Conservation (phyloP, 2,113 vertebrate genomes). For the Aptenodytes patagonicus region DNA sequence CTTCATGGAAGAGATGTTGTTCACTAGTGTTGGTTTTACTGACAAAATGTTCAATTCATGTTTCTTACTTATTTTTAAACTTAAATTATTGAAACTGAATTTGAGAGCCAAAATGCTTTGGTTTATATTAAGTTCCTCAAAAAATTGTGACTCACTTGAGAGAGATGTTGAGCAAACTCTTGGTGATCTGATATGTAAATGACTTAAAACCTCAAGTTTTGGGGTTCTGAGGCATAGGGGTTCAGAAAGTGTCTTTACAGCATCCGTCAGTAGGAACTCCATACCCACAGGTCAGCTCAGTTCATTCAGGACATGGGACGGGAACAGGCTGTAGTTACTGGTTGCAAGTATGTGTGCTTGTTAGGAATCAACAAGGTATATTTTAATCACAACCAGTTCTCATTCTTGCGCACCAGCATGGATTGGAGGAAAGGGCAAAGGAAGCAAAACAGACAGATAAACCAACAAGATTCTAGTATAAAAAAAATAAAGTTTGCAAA, state of each 20-base stretch:
- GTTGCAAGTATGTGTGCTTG: neutral
- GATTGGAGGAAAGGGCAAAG: neutral
- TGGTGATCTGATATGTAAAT: neutral
- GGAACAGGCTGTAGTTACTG: neutral
- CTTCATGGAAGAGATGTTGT: neutral
- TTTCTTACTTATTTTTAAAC: neutral
- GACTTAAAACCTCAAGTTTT: neutral
- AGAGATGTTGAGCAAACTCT: neutral
- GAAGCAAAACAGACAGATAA: neutral
- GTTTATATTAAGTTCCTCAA: neutral
- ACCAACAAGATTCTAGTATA: neutral
- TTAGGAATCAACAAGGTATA: neutral
- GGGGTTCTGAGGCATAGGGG: neutral
- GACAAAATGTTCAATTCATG: neutral
- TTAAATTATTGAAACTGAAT: neutral
- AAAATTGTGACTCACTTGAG: neutral
- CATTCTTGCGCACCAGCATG: neutral
- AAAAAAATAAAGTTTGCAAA: neutral
- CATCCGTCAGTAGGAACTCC: neutral
- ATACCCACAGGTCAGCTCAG: neutral
- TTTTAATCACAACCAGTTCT: neutral
- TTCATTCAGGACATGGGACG: neutral
- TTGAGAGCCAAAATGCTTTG: neutral
- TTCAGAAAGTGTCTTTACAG: neutral
- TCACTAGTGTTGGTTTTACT: neutral